Percentiles rank a stretch among this genome's conserved stretches.
Conservation (phyloP, 2,888 invertebrate species). For the Chrysodeixis includens region DNA sequence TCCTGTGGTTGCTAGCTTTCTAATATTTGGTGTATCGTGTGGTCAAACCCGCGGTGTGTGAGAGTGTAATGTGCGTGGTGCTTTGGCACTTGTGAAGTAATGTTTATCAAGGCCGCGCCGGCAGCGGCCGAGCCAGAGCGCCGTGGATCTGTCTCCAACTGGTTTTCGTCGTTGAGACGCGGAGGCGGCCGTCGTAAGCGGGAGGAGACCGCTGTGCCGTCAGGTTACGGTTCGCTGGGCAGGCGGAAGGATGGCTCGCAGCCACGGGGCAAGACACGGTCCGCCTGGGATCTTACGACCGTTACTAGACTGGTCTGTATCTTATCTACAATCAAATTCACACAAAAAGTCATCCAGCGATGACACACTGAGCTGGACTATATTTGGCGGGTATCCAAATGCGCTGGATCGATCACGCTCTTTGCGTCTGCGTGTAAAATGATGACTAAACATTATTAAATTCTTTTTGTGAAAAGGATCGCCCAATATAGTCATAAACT, state of each 20-base stretch:
- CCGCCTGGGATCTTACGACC: slow-evolving; percentile 90
- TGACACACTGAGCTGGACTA: slow-evolving; percentile 73
- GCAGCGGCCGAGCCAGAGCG: slow-evolving; percentile 89
- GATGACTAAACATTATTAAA: slow-evolving; percentile 72
- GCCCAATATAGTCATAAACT: slow-evolving; percentile 20
- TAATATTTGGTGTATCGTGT: slow-evolving; percentile 73
- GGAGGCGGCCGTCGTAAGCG: slow-evolving; percentile 84
- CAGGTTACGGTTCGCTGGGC: slow-evolving; percentile 87
- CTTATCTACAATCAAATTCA: slow-evolving; percentile 56
- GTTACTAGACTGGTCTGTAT: slow-evolving; percentile 89
- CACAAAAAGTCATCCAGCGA: slow-evolving; percentile 45
- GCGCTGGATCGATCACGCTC: slow-evolving; percentile 82
- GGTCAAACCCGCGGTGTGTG: slow-evolving; percentile 64
- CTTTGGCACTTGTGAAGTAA: slow-evolving; percentile 80
- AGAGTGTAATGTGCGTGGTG: slow-evolving; percentile 83
- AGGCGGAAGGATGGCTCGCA: slow-evolving; percentile 84
- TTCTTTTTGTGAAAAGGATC: slow-evolving; percentile 26
- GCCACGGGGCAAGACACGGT: slow-evolving; percentile 85
- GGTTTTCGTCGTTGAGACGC: slow-evolving; percentile 94
- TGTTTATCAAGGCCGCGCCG: slow-evolving; percentile 87
- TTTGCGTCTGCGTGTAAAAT: slow-evolving; percentile 76
- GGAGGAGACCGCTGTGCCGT: slow-evolving; percentile 78
- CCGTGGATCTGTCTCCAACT: slow-evolving; percentile 92
- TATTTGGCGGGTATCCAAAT: slow-evolving; percentile 84
- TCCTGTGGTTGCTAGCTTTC: slow-evolving; percentile 76